Conservation (phyloP, 2,797 vertebrate genomes). For the Etheostoma nigrum region DNA sequence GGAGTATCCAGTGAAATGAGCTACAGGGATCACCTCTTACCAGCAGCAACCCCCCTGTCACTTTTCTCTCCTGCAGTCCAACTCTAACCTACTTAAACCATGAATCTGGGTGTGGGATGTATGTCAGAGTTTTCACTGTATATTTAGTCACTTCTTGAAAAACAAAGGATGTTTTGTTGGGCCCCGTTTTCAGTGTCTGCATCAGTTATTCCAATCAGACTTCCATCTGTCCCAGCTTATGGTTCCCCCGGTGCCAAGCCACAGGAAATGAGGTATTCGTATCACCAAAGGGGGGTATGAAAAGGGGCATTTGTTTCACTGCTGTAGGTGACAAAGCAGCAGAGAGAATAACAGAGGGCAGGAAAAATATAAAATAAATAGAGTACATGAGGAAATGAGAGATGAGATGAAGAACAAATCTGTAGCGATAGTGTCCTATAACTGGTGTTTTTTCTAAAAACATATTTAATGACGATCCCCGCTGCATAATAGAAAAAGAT, state of each 20-base stretch:
- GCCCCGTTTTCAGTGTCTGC: conserved; percentile 69
- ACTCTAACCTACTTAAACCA: conserved; percentile 26
- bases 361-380: conserved; percentile 27
- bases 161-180: conserved; percentile 85
- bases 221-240: conserved; percentile 83
- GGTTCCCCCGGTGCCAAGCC: conserved; percentile 72
- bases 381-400: conserved; percentile 21
- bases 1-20: conserved; percentile 53
- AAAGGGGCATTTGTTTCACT: conserved; percentile 85
- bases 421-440: neutral
- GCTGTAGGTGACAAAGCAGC: conserved; percentile 80
- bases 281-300: conserved; percentile 76
- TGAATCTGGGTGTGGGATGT: conserved; percentile 40
- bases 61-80: conserved; percentile 15
- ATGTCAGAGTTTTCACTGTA: conserved; percentile 54
- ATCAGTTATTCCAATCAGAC: conserved; percentile 84
- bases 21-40: conserved; percentile 50
- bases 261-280: conserved; percentile 88
- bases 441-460: conserved; percentile 64
- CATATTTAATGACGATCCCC: conserved; percentile 34
- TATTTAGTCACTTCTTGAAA: conserved; percentile 70
- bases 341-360: conserved; percentile 46
- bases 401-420: conserved; percentile 20
- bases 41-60: conserved; percentile 40
- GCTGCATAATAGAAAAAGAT: conserved; percentile 33